Percentiles rank a stretch among this genome's conserved stretches.
phyloP scores from a whole-genome alignment of 2,888 invertebrate genomes.

The Sesia bembeciformis region DNA sequence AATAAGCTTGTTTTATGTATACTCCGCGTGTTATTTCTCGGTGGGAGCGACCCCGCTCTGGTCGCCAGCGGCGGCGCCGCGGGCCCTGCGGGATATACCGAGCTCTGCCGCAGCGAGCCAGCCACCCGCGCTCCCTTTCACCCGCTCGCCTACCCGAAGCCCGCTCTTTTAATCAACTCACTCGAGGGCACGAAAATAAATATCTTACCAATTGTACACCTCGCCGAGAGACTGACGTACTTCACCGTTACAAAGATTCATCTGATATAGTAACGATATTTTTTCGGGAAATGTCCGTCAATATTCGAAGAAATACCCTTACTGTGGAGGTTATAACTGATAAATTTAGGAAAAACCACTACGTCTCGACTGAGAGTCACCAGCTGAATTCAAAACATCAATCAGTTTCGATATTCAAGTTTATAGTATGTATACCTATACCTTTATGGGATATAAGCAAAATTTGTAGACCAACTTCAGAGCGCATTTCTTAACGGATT shows the following conservation, averaged over 20 bases:
- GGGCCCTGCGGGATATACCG: conserved; percentile 20
- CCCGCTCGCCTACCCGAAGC: conserved; percentile 4
- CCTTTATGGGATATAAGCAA: no score
- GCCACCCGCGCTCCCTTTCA: conserved; percentile 7
- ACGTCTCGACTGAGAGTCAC: no score
- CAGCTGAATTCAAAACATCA: no score
- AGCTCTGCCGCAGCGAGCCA: conserved; percentile 4
- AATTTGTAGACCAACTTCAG: no score
- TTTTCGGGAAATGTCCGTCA: background rate
- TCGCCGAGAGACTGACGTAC: conserved; percentile 8
- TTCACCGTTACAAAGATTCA: conserved; percentile 2
- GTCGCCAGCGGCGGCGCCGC: conserved; percentile 20
- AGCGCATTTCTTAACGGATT: no score
- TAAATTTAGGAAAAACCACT: no score
- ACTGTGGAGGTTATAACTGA: no score
- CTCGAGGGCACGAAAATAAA: conserved; percentile 33
- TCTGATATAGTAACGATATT: conserved; percentile 3
- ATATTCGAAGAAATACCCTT: no score
- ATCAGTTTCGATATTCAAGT: no score
- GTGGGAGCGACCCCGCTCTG: conserved; percentile 13
- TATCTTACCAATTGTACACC: conserved; percentile 18
- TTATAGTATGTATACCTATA: no score
- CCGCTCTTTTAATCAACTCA: conserved; percentile 40
- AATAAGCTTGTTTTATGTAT: conserved; percentile 41
- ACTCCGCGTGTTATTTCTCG: conserved; percentile 29